These are phyloP conservation scores for Oncorhynchus nerka DNA, from an alignment of 2,113 vertebrate genomes.

Conservation along the genomic window DNA sequence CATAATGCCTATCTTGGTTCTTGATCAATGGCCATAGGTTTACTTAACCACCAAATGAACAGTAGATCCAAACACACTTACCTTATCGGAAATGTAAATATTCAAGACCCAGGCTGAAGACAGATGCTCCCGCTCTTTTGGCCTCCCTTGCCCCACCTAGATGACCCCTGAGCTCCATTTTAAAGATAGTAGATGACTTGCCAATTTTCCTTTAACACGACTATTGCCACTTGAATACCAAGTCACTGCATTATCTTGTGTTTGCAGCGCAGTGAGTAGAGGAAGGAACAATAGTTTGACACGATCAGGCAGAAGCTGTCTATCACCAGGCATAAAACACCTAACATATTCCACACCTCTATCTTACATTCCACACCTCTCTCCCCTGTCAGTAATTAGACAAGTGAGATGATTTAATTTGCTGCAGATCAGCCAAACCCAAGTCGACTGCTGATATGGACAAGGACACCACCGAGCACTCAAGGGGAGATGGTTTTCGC, in stretches of 20 bases:
- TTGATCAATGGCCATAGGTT: no score
- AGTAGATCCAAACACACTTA: no score
- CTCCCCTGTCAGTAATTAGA: conserved; percentile 52
- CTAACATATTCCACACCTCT: conserved; percentile 18
- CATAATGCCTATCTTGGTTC: no score
- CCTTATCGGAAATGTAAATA: conserved; percentile 2
- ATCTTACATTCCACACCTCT: not conserved
- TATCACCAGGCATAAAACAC: conserved; percentile 36
- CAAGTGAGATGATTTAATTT: conserved; percentile 59
- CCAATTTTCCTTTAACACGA: conserved; percentile 40
- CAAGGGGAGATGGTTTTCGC: conserved; percentile 40
- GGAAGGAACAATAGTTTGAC: conserved; percentile 31
- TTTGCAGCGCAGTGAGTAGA: not conserved
- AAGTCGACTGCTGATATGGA: conserved; percentile 31
- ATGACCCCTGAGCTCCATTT: conserved; percentile 47
- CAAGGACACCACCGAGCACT: conserved; percentile 21
- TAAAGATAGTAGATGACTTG: conserved; percentile 51
- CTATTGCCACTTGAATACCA: conserved; percentile 51
- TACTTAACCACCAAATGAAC: no score
- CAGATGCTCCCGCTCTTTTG: not conserved
- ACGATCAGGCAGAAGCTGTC: conserved; percentile 40
- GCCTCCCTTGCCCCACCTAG: conserved; percentile 32
- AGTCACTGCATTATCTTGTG: conserved; percentile 22
- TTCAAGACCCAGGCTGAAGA: conserved; percentile 34
- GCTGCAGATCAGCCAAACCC: conserved; percentile 26